Conservation (phyloP, 2,888 invertebrate genomes). For the Epirrhoe alternata region DNA sequence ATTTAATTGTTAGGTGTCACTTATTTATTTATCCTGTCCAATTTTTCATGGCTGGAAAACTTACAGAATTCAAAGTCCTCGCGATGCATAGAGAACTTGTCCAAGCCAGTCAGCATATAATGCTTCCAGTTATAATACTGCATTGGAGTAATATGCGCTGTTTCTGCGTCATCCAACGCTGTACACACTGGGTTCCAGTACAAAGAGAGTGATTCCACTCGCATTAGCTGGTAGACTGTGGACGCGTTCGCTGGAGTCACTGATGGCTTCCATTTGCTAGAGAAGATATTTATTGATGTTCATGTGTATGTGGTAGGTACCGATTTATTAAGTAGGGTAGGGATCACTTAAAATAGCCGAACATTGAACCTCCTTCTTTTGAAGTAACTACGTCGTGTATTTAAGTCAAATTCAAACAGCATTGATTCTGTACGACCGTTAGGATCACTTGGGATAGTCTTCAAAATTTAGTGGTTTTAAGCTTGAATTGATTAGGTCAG, state of each 20-base stretch:
- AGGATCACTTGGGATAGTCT: no score
- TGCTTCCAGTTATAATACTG: slow-evolving; percentile 90
- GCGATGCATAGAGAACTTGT: slow-evolving; percentile 91
- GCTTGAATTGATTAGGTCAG: no score
- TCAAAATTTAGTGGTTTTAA: no score
- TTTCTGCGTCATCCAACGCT: slow-evolving; percentile 81
- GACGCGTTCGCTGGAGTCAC: slow-evolving; percentile 85
- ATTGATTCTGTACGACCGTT: no score
- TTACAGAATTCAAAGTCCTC: slow-evolving; percentile 93
- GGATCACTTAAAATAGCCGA: no score
- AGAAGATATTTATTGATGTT: background rate
- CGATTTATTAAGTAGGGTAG: background rate
- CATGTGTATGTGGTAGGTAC: no score
- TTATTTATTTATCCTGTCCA: no score
- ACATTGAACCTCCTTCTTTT: no score
- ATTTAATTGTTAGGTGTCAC: no score
- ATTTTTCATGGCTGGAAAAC: no score
- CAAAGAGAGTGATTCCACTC: slow-evolving; percentile 90
- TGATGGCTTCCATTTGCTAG: slow-evolving; percentile 91
- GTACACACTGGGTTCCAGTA: slow-evolving; percentile 89
- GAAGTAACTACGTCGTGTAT: no score
- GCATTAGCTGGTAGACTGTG: slow-evolving; percentile 90
- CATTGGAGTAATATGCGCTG: slow-evolving; percentile 80
- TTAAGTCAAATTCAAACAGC: no score
- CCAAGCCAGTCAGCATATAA: slow-evolving; percentile 89